These are phyloP conservation scores for Oegoconia quadripuncta DNA, from an alignment of 2,888 invertebrate genomes.

Conservation along the genomic window DNA sequence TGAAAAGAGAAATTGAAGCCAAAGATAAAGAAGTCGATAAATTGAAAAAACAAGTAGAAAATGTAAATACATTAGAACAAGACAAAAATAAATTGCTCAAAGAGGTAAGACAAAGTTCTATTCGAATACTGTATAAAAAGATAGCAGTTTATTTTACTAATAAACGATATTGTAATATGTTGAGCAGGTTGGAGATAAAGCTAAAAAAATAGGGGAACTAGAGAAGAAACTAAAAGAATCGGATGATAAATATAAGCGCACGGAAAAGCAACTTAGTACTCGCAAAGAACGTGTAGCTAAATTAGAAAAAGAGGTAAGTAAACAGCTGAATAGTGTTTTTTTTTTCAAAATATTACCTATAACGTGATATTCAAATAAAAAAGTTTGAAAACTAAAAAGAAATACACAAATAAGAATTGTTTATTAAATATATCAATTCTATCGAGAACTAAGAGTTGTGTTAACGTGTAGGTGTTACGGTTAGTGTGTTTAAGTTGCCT, in stretches of 20 bases:
- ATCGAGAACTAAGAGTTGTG: too few relatives aligned
- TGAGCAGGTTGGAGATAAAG: constrained; percentile 79
- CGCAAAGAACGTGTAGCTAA: constrained; percentile 79
- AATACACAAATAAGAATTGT: too few relatives aligned
- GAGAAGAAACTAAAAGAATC: constrained; percentile 83
- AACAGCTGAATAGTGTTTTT: too few relatives aligned
- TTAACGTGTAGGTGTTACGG: too few relatives aligned
- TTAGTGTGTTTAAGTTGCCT: too few relatives aligned
- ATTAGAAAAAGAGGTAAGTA: constrained; percentile 80
- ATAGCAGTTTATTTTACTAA: background rate
- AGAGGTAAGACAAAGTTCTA: constrained; percentile 61
- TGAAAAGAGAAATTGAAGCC: constrained; percentile 81
- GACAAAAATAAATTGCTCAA: constrained; percentile 79
- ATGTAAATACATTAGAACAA: constrained; percentile 65
- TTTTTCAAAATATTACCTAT: too few relatives aligned
- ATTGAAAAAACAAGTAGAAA: constrained; percentile 79
- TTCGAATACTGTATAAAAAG: background rate
- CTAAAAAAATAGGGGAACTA: constrained; percentile 80
- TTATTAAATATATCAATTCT: too few relatives aligned
- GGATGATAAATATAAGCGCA: constrained; percentile 82
- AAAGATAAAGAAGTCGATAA: constrained; percentile 82
- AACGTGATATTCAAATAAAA: too few relatives aligned
- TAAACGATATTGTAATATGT: background rate
- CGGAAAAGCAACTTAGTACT: constrained; percentile 74
- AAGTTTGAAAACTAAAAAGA: too few relatives aligned